phyloP scores from a whole-genome alignment of 2,888 invertebrate genomes.

The Tenodera sinensis region DNA sequence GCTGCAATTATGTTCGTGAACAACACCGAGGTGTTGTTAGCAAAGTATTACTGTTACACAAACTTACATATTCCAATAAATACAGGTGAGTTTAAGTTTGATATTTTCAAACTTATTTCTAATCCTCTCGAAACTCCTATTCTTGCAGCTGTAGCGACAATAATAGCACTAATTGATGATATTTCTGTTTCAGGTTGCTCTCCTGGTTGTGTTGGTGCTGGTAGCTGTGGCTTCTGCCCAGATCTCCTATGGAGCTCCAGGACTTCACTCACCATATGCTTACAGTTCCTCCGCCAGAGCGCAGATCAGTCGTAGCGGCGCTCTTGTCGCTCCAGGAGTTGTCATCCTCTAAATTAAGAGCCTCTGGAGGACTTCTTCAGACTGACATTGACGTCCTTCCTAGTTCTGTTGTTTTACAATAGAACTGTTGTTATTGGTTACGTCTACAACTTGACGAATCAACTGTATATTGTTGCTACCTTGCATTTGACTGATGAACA shows the following conservation, averaged over 20 bases:
- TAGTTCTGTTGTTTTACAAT: not conserved
- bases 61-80: too few relatives aligned
- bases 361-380: too few relatives aligned
- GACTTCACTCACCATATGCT: not conserved
- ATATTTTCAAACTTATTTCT: too few relatives aligned
- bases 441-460: not conserved
- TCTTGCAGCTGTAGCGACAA: too few relatives aligned
- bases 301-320: slow-evolving; percentile 2
- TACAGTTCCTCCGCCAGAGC: slow-evolving; percentile 13
- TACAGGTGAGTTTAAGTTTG: too few relatives aligned
- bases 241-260: not conserved
- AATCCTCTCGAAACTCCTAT: too few relatives aligned
- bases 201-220: not conserved
- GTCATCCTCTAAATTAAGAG: not conserved
- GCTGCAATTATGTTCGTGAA: too few relatives aligned
- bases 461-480: not conserved
- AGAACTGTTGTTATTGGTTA: not conserved
- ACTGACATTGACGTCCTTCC: not conserved
- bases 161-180: not conserved
- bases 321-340: not conserved
- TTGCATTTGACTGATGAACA: not conserved
- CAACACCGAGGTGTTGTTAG: too few relatives aligned
- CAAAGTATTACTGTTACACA: too few relatives aligned
- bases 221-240: not conserved
- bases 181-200: not conserved